phyloP scores from a whole-genome alignment of 2,888 invertebrate species.

The Luperina testacea region DNA sequence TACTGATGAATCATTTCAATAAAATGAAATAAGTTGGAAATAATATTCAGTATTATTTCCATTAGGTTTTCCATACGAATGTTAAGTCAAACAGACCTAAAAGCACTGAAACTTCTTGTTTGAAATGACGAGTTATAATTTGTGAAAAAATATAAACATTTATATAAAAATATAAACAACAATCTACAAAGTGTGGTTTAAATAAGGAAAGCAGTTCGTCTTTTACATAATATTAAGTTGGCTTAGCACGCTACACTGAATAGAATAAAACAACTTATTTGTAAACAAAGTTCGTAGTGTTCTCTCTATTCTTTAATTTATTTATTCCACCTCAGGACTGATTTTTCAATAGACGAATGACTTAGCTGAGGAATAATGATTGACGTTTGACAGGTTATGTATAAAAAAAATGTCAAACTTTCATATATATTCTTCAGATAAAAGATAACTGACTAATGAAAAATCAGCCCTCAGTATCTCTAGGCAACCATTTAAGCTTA shows the following conservation, averaged over 20 bases:
- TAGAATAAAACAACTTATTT: slow-evolving; percentile 21
- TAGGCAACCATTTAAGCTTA: slow-evolving; percentile 14
- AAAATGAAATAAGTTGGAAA: slow-evolving; percentile 20
- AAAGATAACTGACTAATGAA: not conserved
- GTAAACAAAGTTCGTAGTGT: slow-evolving; percentile 16
- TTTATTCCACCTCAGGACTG: not conserved
- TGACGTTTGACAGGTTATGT: no score
- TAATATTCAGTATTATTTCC: slow-evolving; percentile 11
- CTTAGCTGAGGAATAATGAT: no score
- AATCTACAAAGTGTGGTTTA: slow-evolving; percentile 7
- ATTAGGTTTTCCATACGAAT: slow-evolving; percentile 9
- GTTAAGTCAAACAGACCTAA: not conserved
- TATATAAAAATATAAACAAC: not conserved
- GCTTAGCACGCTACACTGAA: not conserved
- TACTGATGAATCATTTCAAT: slow-evolving; percentile 19
- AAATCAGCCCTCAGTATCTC: not conserved
- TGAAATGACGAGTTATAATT: slow-evolving; percentile 3
- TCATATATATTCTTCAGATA: not conserved
- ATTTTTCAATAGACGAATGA: no score
- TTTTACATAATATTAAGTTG: slow-evolving; percentile 26
- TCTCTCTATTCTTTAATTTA: not conserved
- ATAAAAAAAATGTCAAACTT: no score
- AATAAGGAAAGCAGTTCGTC: slow-evolving; percentile 21
- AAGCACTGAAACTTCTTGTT: slow-evolving; percentile 14
- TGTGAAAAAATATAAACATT: slow-evolving; percentile 4